phyloP scores from a whole-genome alignment of 2,888 invertebrate species.

The Pecten maximus region DNA sequence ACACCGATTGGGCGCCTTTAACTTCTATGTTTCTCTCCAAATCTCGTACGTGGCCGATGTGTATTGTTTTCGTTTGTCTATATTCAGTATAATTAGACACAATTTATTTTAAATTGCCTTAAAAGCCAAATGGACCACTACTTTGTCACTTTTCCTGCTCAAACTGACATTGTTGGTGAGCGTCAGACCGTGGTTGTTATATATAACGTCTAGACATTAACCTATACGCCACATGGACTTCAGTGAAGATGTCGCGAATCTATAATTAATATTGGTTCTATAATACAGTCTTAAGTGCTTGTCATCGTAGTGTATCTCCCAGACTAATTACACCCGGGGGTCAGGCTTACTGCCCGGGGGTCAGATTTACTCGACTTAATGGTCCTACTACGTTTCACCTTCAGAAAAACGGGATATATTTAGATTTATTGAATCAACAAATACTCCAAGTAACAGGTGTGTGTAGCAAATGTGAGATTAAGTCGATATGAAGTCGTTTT shows the following conservation, averaged over 20 bases:
- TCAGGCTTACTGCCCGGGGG: neutral
- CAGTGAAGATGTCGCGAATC: neutral
- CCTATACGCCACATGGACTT: neutral
- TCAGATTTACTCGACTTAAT: no score
- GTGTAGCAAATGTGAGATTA: no score
- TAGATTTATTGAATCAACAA: no score
- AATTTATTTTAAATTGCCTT: neutral
- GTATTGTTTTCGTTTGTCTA: neutral
- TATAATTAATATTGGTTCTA: neutral
- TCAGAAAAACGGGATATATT: no score
- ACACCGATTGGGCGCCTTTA: no score
- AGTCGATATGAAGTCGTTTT: no score
- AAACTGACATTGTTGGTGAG: neutral
- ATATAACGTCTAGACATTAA: neutral
- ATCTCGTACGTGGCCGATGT: neutral
- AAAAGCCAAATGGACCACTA: neutral
- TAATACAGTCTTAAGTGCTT: neutral
- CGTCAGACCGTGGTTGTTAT: neutral
- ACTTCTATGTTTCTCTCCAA: no score
- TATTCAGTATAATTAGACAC: neutral
- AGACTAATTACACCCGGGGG: neutral
- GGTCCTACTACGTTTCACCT: no score
- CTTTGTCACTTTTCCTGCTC: neutral
- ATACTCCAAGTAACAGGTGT: no score
- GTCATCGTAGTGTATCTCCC: neutral